Evolutionary conservation across 1,140 invertebrate species (phyloP), one percentile per base, ranked within the genome.

Genomic region (Archivesica marissinica): DNA sequence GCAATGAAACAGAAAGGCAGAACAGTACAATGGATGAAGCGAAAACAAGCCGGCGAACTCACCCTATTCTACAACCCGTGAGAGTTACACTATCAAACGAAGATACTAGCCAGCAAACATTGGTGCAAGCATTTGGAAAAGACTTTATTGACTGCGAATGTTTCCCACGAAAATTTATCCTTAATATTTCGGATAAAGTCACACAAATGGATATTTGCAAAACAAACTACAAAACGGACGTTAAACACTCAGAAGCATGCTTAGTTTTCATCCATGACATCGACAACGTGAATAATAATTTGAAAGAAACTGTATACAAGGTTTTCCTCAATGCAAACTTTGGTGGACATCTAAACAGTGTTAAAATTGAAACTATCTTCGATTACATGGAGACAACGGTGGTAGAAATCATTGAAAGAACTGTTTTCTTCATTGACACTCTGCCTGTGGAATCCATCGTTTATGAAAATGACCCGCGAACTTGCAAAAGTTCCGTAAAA

Each of bases 301-400:
- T 28, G 15, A 50, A 54, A n/a, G 82, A 85, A 54, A 66, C 23
- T 68, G 74, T 85, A 11, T 85, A 77, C 33, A 76, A 78, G 56
- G 30, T 85, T 15, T 39, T 41, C 28, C 41, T 85, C 1, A 85
- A 85, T 44, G 50, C 61, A 38, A 54, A 54, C 23, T 52, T 85
- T 23, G 64, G 25, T 2, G 41, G 39, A 41, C 50, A 52, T 52
- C 17, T 77, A 6, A 66, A 50, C 38, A 68, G 59, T 54, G n/a
- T 70, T 2, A 38, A 54, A 35, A 85, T 85, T 28, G 82, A 85
- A 70, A 85, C 82, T 11, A 50, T 85, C 17, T 85, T 85, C 78
- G 82, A 85, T 38, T 77, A 85, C 44, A 85, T 85, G 72, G 82
- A 85, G 56, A 68, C 74, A 35, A 76, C 38, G 38, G 59, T 85